These are phyloP conservation scores for Alethe diademata DNA, from an alignment of 2,113 vertebrate genomes.

Conservation along the genomic window DNA sequence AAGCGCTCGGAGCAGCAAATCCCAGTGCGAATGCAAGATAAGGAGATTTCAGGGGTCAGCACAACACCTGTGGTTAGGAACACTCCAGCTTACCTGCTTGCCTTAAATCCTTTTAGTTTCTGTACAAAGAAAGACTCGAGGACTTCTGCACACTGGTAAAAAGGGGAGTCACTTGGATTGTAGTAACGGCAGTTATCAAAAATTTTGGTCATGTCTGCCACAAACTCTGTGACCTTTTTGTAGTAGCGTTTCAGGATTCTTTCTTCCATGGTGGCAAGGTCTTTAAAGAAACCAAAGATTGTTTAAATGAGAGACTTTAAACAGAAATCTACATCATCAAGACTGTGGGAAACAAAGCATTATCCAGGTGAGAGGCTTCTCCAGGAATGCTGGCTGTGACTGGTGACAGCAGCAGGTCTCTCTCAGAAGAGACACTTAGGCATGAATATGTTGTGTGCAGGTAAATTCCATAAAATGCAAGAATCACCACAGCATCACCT, in stretches of 20 bases:
- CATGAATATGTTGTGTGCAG: background rate
- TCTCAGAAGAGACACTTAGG: background rate
- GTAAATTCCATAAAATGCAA: background rate
- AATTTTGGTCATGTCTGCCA: constrained; percentile 99
- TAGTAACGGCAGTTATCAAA: constrained; percentile 99
- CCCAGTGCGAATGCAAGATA: background rate
- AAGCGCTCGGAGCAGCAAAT: background rate
- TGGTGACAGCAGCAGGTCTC: background rate
- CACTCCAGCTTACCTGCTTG: constrained; percentile 87
- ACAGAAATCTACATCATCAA: background rate
- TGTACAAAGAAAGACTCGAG: constrained; percentile 98
- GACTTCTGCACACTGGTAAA: constrained; percentile 97
- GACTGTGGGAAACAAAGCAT: background rate
- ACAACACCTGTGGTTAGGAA: background rate
- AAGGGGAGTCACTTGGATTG: constrained; percentile 97
- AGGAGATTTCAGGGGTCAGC: background rate
- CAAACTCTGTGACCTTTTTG: constrained; percentile 97
- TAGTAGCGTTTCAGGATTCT: constrained; percentile 92
- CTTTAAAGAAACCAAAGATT: constrained; percentile 74
- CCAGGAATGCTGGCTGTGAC: background rate
- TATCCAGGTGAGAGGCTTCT: background rate
- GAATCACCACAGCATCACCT: background rate
- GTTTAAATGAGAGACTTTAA: background rate
- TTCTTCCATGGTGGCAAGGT: constrained; percentile 97
- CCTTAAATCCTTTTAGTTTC: constrained; percentile 99